A percentile compares a stretch with the other conserved stretches of the same genome.
Evolutionary conservation across 1,140 invertebrate genomes (phyloP).

Genomic region (Magallana gigas): DNA sequence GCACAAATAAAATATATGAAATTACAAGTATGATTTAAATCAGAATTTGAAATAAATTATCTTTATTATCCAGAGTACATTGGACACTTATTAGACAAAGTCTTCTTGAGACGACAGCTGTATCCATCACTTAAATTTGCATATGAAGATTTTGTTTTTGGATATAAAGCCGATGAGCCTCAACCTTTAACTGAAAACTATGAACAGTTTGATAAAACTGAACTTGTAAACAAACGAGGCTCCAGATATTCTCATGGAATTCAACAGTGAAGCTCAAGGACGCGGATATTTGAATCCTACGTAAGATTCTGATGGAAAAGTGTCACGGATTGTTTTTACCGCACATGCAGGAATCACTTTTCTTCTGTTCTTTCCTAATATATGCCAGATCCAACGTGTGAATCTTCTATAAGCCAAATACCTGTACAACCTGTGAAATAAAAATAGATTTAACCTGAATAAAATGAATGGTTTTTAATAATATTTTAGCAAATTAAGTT

Average conservation of each 20-base stretch:
- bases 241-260: not conserved
- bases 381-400: conserved; percentile 45
- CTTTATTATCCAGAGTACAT: not conserved
- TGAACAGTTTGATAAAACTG: not conserved
- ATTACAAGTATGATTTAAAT: no score
- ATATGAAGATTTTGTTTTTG: no score
- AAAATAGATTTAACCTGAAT: no score
- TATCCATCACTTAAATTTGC: not conserved
- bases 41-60: no score
- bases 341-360: conserved; percentile 38
- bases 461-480: no score
- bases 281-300: conserved; percentile 3
- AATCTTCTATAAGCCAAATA: conserved; percentile 46
- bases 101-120: not conserved
- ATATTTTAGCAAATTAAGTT: not conserved
- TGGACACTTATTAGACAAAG: not conserved
- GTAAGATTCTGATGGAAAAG: no score
- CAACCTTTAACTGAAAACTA: not conserved
- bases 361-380: conserved; percentile 46
- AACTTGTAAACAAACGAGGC: not conserved
- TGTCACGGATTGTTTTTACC: no score
- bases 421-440: conserved; percentile 42
- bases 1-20: no score
- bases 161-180: not conserved
- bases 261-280: not conserved